Evolutionary conservation across 2,113 vertebrate genomes (phyloP).

Genomic region (Mobula birostris): DNA sequence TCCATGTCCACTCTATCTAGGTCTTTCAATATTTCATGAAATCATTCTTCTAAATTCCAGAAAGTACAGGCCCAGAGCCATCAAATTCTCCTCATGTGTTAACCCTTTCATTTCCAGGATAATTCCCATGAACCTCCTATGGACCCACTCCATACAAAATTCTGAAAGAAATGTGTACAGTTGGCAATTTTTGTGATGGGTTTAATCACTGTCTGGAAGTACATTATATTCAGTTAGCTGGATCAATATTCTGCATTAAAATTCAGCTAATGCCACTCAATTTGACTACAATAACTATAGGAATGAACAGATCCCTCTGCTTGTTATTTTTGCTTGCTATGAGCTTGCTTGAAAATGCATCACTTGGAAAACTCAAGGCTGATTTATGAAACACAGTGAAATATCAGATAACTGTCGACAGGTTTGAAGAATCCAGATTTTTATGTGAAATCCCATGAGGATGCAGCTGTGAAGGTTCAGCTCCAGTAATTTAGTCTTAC

Average conservation of each 20-base stretch:
- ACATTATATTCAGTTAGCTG: too few relatives aligned
- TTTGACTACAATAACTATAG: background rate
- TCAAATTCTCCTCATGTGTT: too few relatives aligned
- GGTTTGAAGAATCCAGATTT: background rate
- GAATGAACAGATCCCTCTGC: background rate
- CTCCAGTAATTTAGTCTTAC: background rate
- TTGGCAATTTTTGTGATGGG: background rate
- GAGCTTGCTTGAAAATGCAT: background rate
- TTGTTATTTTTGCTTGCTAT: background rate
- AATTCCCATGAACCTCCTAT: too few relatives aligned
- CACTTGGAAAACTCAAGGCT: background rate
- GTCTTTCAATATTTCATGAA: too few relatives aligned
- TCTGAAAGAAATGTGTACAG: background rate
- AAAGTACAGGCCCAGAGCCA: too few relatives aligned
- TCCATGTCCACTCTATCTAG: too few relatives aligned
- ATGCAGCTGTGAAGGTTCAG: background rate
- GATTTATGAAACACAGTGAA: background rate
- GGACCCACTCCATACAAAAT: background rate
- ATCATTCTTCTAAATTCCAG: too few relatives aligned
- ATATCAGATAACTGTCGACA: background rate
- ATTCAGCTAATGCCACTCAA: background rate
- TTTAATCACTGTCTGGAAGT: background rate
- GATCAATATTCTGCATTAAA: background rate
- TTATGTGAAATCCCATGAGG: background rate
- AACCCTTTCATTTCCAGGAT: too few relatives aligned